Evolutionary conservation across 2,888 invertebrate genomes (phyloP).

Genomic region (Tetanocera ferruginea): DNA sequence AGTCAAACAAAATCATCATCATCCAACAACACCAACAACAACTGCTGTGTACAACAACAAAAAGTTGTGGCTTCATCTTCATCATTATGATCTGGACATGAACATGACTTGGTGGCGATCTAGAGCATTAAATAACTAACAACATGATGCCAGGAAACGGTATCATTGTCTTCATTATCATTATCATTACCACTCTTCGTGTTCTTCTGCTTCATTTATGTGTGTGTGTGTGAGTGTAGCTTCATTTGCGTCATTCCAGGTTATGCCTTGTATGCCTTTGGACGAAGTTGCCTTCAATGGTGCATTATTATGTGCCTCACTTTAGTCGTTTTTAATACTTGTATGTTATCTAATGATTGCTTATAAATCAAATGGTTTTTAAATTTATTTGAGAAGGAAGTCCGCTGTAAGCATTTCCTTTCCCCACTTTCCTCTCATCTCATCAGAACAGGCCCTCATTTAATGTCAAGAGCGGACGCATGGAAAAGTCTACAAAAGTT

Average conservation of each 20-base stretch:
- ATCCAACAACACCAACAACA: not conserved
- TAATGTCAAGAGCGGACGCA: not conserved
- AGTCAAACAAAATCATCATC: not conserved
- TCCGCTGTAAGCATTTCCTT: constrained; percentile 50
- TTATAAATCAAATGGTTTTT: constrained; percentile 64
- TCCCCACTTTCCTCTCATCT: constrained; percentile 48
- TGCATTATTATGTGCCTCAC: constrained; percentile 14
- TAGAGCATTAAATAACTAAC: not conserved
- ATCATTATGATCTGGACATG: constrained; percentile 15
- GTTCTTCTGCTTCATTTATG: not conserved
- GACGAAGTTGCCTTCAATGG: too few relatives aligned
- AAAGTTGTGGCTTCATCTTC: not conserved
- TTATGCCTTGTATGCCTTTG: not conserved
- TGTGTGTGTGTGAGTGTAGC: not conserved
- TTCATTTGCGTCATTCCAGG: not conserved
- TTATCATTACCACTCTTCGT: not conserved
- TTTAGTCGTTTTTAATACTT: constrained; percentile 37
- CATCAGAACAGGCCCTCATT: not conserved
- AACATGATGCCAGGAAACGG: not conserved
- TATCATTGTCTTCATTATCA: not conserved
- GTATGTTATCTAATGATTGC: constrained; percentile 61
- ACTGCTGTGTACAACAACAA: not conserved
- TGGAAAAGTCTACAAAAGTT: not conserved
- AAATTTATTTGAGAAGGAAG: constrained; percentile 65
- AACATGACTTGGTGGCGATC: not conserved